Conservation (phyloP, 2,888 invertebrate genomes). For the Sarcophaga subvicina region DNA sequence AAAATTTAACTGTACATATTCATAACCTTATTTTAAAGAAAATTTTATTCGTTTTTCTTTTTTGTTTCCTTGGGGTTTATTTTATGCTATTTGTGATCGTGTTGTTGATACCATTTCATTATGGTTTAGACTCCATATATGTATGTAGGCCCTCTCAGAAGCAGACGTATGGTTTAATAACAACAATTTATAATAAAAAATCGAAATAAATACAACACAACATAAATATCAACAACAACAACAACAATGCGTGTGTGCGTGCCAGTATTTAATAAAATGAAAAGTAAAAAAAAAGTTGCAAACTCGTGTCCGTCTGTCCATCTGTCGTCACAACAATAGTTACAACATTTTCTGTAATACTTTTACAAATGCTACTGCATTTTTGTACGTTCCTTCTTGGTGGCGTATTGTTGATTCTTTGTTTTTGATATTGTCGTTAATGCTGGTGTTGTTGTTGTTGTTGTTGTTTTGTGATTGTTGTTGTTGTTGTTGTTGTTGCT, state of each 20-base stretch:
- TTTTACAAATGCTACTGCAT: constrained; percentile 66
- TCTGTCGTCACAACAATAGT: constrained; percentile 57
- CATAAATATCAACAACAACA: constrained; percentile 19
- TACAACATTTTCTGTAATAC: constrained; percentile 54
- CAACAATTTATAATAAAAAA: constrained; percentile 43
- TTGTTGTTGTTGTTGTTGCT: neutral
- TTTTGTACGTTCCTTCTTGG: constrained; percentile 50
- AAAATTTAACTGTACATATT: neutral
- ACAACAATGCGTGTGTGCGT: constrained; percentile 61
- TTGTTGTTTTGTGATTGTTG: neutral
- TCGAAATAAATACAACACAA: constrained; percentile 23
- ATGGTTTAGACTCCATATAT: neutral
- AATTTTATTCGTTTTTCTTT: neutral
- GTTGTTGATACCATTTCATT: neutral
- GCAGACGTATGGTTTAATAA: neutral
- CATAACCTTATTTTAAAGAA: neutral
- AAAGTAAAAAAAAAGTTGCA: neutral
- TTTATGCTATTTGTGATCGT: neutral
- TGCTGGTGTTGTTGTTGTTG: neutral
- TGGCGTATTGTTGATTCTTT: constrained; percentile 15
- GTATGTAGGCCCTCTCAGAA: neutral
- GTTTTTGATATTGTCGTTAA: neutral
- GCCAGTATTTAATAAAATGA: constrained; percentile 57
- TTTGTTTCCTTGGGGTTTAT: neutral
- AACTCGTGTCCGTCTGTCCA: constrained; percentile 34